Percentiles rank a stretch among this genome's conserved stretches.
Evolutionary conservation across 2,113 vertebrate species (phyloP).

Genomic region (Corydoras maculifer): DNA sequence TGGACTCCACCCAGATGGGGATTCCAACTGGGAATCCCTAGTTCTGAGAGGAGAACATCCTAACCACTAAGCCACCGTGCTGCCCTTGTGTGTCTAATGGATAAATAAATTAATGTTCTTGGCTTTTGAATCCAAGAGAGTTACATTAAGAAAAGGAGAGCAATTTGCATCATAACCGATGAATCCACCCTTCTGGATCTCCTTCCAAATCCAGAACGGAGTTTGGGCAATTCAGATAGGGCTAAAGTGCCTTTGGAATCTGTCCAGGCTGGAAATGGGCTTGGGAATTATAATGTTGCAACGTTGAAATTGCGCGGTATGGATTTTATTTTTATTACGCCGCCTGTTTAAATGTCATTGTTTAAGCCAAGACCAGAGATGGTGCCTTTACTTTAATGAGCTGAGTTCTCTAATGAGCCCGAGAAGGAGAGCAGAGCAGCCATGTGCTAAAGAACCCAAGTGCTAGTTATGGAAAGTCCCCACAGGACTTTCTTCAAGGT

Average conservation of each 20-base stretch:
- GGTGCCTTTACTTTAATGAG: slow-evolving; percentile 33
- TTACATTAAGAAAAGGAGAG: too few relatives aligned
- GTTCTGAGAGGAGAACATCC: too few relatives aligned
- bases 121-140: too few relatives aligned
- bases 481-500: slow-evolving; percentile 39
- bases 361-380: slow-evolving; percentile 1
- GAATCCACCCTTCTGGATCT: neutral
- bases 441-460: slow-evolving; percentile 29
- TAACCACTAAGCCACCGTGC: too few relatives aligned
- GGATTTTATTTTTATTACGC: slow-evolving; percentile 5
- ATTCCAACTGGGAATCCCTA: too few relatives aligned
- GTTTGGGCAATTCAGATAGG: neutral
- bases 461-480: slow-evolving; percentile 50
- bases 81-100: too few relatives aligned
- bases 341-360: slow-evolving; percentile 25
- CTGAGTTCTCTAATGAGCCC: slow-evolving; percentile 48
- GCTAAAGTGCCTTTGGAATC: neutral
- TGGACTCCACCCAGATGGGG: too few relatives aligned
- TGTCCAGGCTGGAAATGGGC: neutral
- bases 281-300: neutral
- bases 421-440: slow-evolving; percentile 40
- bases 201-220: neutral
- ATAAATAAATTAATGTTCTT: too few relatives aligned
- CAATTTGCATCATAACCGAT: neutral
- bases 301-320: neutral